Evolutionary conservation across 92 coral and sea anemone species (phyloP).

Genomic region (Pocillopora grandis): DNA sequence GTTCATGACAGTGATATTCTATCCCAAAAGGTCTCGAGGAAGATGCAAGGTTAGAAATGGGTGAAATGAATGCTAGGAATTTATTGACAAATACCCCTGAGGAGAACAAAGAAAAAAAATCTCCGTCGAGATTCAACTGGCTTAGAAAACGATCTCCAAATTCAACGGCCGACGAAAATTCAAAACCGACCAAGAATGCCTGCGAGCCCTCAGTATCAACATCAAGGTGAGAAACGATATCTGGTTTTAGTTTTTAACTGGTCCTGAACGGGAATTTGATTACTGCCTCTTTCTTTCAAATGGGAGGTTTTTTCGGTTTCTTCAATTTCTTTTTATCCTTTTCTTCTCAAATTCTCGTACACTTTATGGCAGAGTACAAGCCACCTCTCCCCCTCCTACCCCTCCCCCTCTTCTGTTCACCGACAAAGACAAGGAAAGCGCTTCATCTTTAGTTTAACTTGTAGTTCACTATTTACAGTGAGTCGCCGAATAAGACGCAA

Average conservation of each 20-base stretch:
- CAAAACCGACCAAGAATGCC: background rate
- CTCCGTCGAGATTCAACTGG: background rate
- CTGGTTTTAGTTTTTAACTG: too few species aligned
- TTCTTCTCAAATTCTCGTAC: too few species aligned
- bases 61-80: background rate
- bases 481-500: background rate
- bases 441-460: background rate
- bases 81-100: background rate
- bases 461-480: conserved; percentile 13
- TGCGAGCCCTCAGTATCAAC: background rate
- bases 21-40: conserved; percentile 21
- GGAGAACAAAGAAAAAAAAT: background rate
- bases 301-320: too few species aligned
- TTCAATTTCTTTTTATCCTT: too few species aligned
- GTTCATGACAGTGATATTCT: background rate
- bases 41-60: background rate
- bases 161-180: background rate
- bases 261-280: too few species aligned
- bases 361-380: too few species aligned
- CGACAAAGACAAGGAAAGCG: too few species aligned
- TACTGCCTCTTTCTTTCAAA: too few species aligned
- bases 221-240: conserved; percentile 5
- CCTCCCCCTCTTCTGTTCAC: too few species aligned
- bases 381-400: too few species aligned
- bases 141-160: conserved; percentile 9